phyloP scores from a whole-genome alignment of 1,140 invertebrate genomes.

The Tetramorium parvispinum region DNA sequence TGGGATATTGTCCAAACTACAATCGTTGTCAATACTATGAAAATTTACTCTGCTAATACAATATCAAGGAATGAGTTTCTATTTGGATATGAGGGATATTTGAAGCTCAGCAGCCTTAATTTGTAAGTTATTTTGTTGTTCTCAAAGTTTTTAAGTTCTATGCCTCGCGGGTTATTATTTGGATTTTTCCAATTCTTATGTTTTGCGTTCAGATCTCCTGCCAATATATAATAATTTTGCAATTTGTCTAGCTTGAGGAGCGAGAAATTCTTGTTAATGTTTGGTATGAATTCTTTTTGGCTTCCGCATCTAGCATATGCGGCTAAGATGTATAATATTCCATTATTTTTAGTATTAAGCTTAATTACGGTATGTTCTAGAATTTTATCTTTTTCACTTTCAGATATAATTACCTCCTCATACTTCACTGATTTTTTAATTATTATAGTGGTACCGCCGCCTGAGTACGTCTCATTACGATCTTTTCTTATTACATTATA shows the following conservation, averaged over 20 bases:
- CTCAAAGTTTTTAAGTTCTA: not conserved
- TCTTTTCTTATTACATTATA: too few relatives aligned
- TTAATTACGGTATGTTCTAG: too few relatives aligned
- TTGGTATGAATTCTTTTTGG: not conserved
- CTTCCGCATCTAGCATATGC: not conserved
- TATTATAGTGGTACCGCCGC: too few relatives aligned
- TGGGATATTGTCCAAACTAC: not conserved
- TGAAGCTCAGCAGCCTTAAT: not conserved
- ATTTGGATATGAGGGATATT: not conserved
- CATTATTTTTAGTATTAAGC: too few relatives aligned
- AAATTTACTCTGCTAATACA: not conserved
- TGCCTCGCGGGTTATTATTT: not conserved
- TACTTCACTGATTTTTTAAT: not conserved
- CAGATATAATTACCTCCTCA: not conserved
- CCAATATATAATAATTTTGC: not conserved
- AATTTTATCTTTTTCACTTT: too few relatives aligned
- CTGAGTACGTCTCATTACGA: too few relatives aligned
- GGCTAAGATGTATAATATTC: not conserved
- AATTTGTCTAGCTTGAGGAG: accelerated
- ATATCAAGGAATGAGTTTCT: not conserved
- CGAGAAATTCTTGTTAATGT: not conserved
- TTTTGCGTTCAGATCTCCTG: not conserved
- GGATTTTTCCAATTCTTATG: not conserved
- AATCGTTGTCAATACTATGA: not conserved
- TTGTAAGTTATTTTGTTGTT: not conserved